Evolutionary conservation across 2,888 invertebrate genomes (phyloP).

Genomic region (Parnassius apollo): DNA sequence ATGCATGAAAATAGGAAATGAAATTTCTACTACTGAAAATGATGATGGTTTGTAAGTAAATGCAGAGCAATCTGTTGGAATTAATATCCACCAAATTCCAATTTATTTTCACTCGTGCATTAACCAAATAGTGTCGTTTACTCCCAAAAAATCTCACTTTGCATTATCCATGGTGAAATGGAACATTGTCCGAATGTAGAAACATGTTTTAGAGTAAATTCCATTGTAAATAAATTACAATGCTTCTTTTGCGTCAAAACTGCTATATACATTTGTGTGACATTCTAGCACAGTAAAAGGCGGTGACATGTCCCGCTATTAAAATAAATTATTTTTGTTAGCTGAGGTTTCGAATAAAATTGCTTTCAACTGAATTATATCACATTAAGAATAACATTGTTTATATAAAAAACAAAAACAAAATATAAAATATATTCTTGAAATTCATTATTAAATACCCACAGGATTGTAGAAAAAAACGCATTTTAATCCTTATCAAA

Average conservation of each 20-base stretch:
- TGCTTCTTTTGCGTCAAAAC: conserved; percentile 34
- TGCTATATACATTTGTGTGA: conserved; percentile 31
- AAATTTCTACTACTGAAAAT: neutral
- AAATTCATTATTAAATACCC: neutral
- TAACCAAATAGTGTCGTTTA: conserved; percentile 11
- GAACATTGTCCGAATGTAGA: conserved; percentile 42
- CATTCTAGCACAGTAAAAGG: conserved; percentile 31
- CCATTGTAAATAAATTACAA: conserved; percentile 45
- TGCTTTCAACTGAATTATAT: conserved; percentile 1
- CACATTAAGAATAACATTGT: neutral
- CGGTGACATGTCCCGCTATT: conserved; percentile 21
- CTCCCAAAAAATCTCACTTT: conserved; percentile 6
- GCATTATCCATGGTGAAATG: conserved; percentile 43
- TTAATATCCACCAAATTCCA: conserved; percentile 18
- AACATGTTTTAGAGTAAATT: conserved; percentile 46
- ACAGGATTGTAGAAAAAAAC: conserved; percentile 3
- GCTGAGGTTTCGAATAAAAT: too few species aligned
- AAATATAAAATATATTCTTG: neutral
- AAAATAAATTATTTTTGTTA: conserved; percentile 13
- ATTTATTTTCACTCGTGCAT: neutral
- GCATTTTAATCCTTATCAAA: conserved; percentile 21
- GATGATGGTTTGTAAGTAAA: neutral
- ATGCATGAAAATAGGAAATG: neutral
- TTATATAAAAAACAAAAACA: too few species aligned
- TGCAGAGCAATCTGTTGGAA: neutral